A percentile compares a stretch with the other conserved stretches of the same genome.
These are phyloP conservation scores for Rhinopithecus roxellana DNA, from an alignment of 2,113 vertebrate species.

Conservation along the genomic window DNA sequence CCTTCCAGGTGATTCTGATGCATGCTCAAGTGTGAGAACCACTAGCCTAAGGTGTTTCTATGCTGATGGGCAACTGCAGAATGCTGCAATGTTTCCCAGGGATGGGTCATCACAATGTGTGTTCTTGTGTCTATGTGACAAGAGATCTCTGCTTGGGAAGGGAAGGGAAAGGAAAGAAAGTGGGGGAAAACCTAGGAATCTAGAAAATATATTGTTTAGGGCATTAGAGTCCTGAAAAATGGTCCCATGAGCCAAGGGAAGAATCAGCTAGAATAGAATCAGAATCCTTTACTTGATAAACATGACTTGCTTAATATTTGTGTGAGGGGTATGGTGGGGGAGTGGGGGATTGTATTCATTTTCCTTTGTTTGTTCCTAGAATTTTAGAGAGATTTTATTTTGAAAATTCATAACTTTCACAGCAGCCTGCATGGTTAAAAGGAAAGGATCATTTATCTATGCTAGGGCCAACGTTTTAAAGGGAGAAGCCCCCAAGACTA, in stretches of 20 bases:
- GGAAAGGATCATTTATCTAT: not conserved
- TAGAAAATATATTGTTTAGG: not conserved
- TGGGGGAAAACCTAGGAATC: not conserved
- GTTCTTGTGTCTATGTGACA: not conserved
- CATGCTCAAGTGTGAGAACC: not conserved
- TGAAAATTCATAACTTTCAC: not conserved
- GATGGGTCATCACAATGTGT: not conserved
- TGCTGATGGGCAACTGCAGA: not conserved
- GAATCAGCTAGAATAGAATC: not conserved
- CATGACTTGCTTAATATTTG: not conserved
- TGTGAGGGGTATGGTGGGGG: not conserved
- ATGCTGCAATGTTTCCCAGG: not conserved
- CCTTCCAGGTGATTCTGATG: not conserved
- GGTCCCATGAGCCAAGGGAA: not conserved
- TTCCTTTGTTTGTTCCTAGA: constrained; percentile 10
- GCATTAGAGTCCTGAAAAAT: not conserved
- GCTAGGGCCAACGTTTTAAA: not conserved
- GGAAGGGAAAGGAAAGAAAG: not conserved
- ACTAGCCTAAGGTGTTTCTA: not conserved
- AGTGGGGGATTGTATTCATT: not conserved
- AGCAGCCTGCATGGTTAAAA: not conserved
- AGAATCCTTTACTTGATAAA: not conserved
- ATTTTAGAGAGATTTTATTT: not conserved
- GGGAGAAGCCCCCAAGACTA: not conserved
- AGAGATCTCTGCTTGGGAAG: not conserved